A percentile compares a stretch with the other conserved stretches of the same genome.
Evolutionary conservation across 2,797 vertebrate species (phyloP).

Genomic region (Naso thynnoides): DNA sequence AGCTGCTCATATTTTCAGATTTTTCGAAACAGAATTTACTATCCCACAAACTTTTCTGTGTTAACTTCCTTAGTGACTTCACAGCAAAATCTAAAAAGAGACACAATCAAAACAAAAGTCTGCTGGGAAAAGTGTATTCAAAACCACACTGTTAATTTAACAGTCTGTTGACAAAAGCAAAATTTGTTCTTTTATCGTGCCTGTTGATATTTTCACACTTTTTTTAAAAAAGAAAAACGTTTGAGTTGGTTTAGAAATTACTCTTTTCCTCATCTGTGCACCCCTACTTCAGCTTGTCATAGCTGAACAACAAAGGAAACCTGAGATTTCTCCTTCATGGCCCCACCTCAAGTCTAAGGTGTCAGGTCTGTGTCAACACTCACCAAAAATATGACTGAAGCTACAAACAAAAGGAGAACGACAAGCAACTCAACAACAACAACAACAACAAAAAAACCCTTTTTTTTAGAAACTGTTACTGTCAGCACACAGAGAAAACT

Average conservation of each 20-base stretch:
- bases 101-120: constrained; percentile 6
- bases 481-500: constrained; percentile 11
- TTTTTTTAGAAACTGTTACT: neutral
- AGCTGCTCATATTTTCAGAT: constrained; percentile 12
- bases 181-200: constrained; percentile 13
- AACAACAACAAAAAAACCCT: neutral
- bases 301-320: constrained; percentile 73
- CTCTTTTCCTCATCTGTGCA: constrained; percentile 19
- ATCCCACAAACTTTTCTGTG: constrained; percentile 18
- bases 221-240: neutral
- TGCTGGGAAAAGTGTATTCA: constrained; percentile 15
- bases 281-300: constrained; percentile 33
- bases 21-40: constrained; percentile 9
- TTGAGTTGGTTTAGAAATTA: constrained; percentile 18
- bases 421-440: neutral
- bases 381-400: constrained; percentile 48
- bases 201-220: neutral
- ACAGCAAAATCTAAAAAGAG: constrained; percentile 4
- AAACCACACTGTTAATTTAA: constrained; percentile 17
- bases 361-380: constrained; percentile 64
- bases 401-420: constrained; percentile 35
- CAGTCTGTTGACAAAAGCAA: constrained; percentile 6
- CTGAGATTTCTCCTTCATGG: constrained; percentile 44
- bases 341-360: constrained; percentile 53
- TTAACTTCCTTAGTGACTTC: neutral